Evolutionary conservation across 2,888 invertebrate species (phyloP).

Genomic region (Lepidonotus clava): DNA sequence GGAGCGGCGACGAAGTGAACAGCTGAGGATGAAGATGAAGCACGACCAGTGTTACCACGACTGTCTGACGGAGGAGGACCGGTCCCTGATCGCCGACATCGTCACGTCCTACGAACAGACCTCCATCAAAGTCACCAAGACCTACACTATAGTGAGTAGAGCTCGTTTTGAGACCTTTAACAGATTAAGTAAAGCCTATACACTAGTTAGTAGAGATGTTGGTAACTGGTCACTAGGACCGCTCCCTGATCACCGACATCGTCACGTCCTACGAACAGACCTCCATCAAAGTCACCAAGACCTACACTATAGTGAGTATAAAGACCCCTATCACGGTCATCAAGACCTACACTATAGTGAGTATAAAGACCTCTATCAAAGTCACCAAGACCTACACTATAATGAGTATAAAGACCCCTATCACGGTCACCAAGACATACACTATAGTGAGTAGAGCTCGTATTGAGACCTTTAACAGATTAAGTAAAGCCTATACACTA

Average conservation of each 20-base stretch:
- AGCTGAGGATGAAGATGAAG: slow-evolving; percentile 61
- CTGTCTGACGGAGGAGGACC: slow-evolving; percentile 70
- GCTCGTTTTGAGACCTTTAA: too few species aligned
- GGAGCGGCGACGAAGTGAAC: slow-evolving; percentile 69
- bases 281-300: slow-evolving; percentile 52
- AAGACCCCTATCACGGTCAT: slow-evolving; percentile 65
- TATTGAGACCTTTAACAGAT: too few species aligned
- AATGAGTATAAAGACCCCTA: slow-evolving; percentile 51
- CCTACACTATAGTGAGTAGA: slow-evolving; percentile 59
- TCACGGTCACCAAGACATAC: too few species aligned
- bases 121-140: slow-evolving; percentile 61
- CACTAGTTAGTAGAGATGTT: too few species aligned
- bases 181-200: too few species aligned
- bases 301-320: not conserved
- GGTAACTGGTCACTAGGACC: too few species aligned
- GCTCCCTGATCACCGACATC: slow-evolving; percentile 71
- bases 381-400: slow-evolving; percentile 57
- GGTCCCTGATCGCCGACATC: slow-evolving; percentile 71
- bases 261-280: slow-evolving; percentile 73
- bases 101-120: slow-evolving; percentile 73
- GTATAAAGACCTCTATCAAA: slow-evolving; percentile 56
- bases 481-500: too few species aligned
- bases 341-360: slow-evolving; percentile 56
- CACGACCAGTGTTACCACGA: slow-evolving; percentile 65
- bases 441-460: too few species aligned